phyloP scores from a whole-genome alignment of 37 sponge, comb jelly and placozoan genomes.

The Chondrosia reniformis region DNA sequence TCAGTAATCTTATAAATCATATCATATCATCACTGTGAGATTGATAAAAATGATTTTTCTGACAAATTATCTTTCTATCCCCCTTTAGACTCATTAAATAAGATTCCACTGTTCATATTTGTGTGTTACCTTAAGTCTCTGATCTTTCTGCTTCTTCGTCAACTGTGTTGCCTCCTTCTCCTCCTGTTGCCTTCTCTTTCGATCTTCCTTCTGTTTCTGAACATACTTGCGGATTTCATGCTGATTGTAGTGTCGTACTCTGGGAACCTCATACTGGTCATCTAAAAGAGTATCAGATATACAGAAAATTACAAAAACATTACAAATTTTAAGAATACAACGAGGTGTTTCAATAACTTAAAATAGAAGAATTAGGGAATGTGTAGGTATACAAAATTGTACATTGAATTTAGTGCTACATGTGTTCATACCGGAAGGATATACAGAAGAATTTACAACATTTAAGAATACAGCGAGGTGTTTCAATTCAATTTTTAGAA shows the following conservation, averaged over 20 bases:
- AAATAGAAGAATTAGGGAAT: background rate
- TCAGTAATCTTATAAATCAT: too few relatives aligned
- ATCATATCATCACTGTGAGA: background rate
- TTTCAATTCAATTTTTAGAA: background rate
- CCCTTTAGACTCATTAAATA: background rate
- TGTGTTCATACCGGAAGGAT: too few relatives aligned
- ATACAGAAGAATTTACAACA: too few relatives aligned
- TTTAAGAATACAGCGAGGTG: background rate
- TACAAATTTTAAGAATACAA: background rate
- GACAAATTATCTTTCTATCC: slow-evolving; percentile 18
- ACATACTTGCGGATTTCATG: slow-evolving; percentile 17
- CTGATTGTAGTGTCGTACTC: slow-evolving; percentile 3
- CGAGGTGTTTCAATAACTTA: background rate
- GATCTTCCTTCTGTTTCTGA: slow-evolving; percentile 44
- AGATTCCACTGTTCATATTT: background rate
- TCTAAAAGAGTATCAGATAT: background rate
- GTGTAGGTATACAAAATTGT: background rate
- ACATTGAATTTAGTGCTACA: too few relatives aligned
- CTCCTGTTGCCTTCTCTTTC: slow-evolving; percentile 27
- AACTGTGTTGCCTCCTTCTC: background rate
- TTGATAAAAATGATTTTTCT: background rate
- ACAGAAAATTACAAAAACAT: too few relatives aligned
- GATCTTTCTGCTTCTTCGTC: slow-evolving; percentile 19
- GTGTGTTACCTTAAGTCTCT: slow-evolving; percentile 15
- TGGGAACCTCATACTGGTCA: background rate